Base-by-base conservation (phyloP, 2,797 vertebrate species). In the Helostoma temminkii region DNA sequence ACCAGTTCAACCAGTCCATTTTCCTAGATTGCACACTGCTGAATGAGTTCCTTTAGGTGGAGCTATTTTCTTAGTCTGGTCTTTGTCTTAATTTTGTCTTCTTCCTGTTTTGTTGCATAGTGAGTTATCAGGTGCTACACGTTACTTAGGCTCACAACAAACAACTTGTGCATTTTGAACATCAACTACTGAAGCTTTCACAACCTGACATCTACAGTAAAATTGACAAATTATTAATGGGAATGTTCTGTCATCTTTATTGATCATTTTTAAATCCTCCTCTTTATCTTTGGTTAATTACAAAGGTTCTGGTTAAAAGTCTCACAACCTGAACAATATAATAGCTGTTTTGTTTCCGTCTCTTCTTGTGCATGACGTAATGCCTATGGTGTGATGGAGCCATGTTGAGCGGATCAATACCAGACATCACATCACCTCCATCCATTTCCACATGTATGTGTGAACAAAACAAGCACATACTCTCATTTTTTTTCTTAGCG, bases 371-470 rank as follows among this genome's bases (percentile, higher is more conserved):
- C 70, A 78, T 86, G 79, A 88, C 80, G 67, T 91, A 85, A 91
- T 76, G 65, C 11, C 78, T 50, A 81, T 67, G 53, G 71, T 70
- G 86, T 89, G 88, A 90, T 88, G 86, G 89, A 90, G 88, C 89
- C 88, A 83, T 84, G 88, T 84, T 86, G 83, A 91, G 77, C 42
- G n/a, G 88, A 91, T 92, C 88, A 86, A 90, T 91, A 89, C 78
- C 81, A 89, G 88, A 87, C 89, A 89, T 89, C 87, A 89, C 88
- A 87, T 86, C 94, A 95, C 94, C 94, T 90, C 86, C 53, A 74
- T 81, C 74, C 75, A 75, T 82, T 77, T 76, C 71, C 69, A 78
- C 83, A 76, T 81, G 50, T 67, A 82, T 73, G 76, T 72, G 47
- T 19, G 26, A 39, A 41, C 6, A 19, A 52, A 66, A 50, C 10